Base-by-base conservation (phyloP, 2,888 invertebrate genomes). In the Nemotelus pantherinus region DNA sequence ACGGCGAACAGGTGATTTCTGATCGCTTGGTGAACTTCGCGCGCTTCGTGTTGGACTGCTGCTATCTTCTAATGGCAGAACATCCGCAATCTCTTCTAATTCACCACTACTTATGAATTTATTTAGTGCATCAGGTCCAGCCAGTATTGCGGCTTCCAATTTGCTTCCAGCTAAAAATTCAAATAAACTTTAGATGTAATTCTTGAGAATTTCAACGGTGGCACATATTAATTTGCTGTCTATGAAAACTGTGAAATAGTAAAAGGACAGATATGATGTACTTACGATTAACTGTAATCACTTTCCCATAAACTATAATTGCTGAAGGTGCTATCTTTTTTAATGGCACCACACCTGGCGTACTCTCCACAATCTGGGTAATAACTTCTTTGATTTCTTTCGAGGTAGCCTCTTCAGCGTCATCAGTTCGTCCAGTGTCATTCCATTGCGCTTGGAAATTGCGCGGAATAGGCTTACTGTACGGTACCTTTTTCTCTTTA, bases 381-480 rank as follows among this genome's bases (percentile, higher is more conserved):
- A 93, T 88, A 80, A 92, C 91, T 83, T 94, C 94, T 80, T 89
- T 90, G 10, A 91, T 86, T 64, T 90, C 89, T 65, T 88, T 88
- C 3, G 88, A 85, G 5, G 84, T 83, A 25, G 85, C 81, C 79
- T 85, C 85, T 10, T 88, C 89, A 64, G 89, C 89, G 81, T 89
- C 89, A 78, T 90, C 91, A 79, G 89, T 88, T 53, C 89, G 88
- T 68, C 91, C 89, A 76, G 93, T 92, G 85, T 94, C 94, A 83
- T 95, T 95, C 98, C 98, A 98, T 82, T 97, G 96, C n/a, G 95
- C 95, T 88, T 98, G 97, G 89, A 98, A 98, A 84, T 96, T 95
- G 83, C 95, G 92, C 2, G 98, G 98, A 85, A 98, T 97, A 25
- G 98, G 98, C 87, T 98, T 97, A 82, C 97, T 95, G 84, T 96